Base-by-base conservation (phyloP, 2,113 vertebrate species). In the Trematomus loennbergii region DNA sequence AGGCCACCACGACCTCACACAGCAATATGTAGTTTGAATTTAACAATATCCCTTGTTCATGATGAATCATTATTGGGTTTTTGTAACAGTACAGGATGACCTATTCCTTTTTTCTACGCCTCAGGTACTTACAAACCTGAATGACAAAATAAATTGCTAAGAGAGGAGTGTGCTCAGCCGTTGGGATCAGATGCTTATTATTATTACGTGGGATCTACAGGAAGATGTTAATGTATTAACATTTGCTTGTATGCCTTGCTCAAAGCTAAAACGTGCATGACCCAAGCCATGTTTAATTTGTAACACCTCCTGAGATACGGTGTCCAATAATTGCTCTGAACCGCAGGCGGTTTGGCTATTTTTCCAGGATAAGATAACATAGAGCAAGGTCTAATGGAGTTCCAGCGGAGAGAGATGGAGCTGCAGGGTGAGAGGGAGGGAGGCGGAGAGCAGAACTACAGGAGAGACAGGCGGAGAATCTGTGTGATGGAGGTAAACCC, bases 241-340 rank as follows among this genome's bases (percentile, higher is more conserved):
- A 25, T 67, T 52, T 40, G 25, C 62, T 52, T 52, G 79, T 33
- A 33, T 10, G 68, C 57, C n/a, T 65, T 85, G 81, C 79, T 87
- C 20, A 52, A 60, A 88, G 87, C 80, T 64, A 61, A 80, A 16
- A 17, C 12, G 16, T 50, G 76, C 59, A 3, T 20, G 83, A 90
- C 84, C 83, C 55, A 2, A 76, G 73, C 52, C 72, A n/a, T 62
- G 84, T 88, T 91, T 89, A 54, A 90, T 89, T 89, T 87, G 84
- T 81, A 82, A 83, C 84, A 48, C 79, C 91, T 83, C 79, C 87
- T 43, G 81, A 85, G 90, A 90, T 85, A 79, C 12, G 65, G 11
- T 77, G 86, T 81, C 80, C 83, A 79, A 77, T 92, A 90, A 92
- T 91, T 86, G 90, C 89, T 90, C 75, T 68, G 84, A 85, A 86